Base-by-base conservation (phyloP, 92 coral and sea anemone genomes). In the Actinostola sp. region DNA sequence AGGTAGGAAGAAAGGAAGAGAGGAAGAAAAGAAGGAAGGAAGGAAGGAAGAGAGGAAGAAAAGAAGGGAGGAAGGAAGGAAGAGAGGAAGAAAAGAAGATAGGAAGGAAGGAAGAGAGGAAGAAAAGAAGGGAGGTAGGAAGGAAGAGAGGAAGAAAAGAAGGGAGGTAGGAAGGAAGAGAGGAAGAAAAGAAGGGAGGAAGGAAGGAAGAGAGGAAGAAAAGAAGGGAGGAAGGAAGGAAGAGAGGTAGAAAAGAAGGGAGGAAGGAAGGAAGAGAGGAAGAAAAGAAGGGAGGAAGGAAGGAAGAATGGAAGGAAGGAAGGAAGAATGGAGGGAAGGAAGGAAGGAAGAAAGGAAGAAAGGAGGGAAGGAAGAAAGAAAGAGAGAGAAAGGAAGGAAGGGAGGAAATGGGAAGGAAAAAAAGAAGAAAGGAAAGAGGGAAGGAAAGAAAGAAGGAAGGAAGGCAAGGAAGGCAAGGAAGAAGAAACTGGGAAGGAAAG, bases 301-400 rank as follows among this genome's bases (percentile, higher is more conserved):
- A 44, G 42, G 42, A 25, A 36, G 13, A 30, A 30, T 9, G 42
- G 29, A 30, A 36, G 17, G 42, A 61, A 36, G 67, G 29, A 30
- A 44, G 67, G 20, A 61, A 36, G 39, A 30, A 30, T 8, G 67
- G 6, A 30, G 42, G 39, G 42, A 61, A 36, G 67, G 29, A 30
- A 44, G 67, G 42, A 61, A 36, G 39, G 42, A 30, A 44, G 67
- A 61, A 14, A 13, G 17, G 42, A 61, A 36, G 67, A 61, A 30
- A 44, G 67, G 42, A 61, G 67, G 39, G 42, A 30, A 44, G 67
- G 13, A 30, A 36, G 39, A 14, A 61, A 36, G 35, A 57, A 3
- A 35, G 35, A 24, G 23, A 28, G 23, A 28, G 35, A 57, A 24
- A 35, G 35, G 35, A 57, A 28, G 11, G 35, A 24, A 35, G 35